These are phyloP conservation scores for Drosophila suzukii DNA, from an alignment of 1,140 invertebrate species.

Conservation along the genomic window DNA sequence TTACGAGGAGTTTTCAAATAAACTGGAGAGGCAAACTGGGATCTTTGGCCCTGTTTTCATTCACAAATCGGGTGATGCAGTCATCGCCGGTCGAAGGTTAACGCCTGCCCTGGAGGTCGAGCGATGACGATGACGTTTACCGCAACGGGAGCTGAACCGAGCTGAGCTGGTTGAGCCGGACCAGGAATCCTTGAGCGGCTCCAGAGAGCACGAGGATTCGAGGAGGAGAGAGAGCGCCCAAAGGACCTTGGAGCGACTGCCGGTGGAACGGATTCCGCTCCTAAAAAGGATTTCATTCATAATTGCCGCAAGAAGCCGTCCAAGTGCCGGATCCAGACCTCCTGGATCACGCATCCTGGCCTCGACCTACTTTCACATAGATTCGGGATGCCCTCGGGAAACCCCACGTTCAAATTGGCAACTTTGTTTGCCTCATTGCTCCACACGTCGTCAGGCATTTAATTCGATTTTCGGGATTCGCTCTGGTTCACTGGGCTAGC, in stretches of 20 bases:
- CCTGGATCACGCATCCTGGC: slow-evolving; percentile 40
- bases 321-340: slow-evolving; percentile 20
- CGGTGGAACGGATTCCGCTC: slow-evolving; percentile 22
- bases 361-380: slow-evolving; percentile 54
- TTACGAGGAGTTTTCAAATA: background rate
- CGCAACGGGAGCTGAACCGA: slow-evolving; percentile 23
- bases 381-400: slow-evolving; percentile 51
- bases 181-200: slow-evolving; percentile 66
- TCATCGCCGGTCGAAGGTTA: slow-evolving; percentile 63
- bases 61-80: slow-evolving; percentile 57
- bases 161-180: slow-evolving; percentile 16
- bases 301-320: slow-evolving; percentile 58
- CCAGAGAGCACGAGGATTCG: slow-evolving; percentile 28
- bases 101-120: slow-evolving; percentile 63
- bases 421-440: slow-evolving; percentile 28
- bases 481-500: slow-evolving; percentile 11
- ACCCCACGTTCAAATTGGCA: slow-evolving; percentile 31
- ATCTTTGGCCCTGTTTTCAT: slow-evolving; percentile 46
- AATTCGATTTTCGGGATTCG: slow-evolving; percentile 36
- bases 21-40: background rate
- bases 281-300: slow-evolving; percentile 73
- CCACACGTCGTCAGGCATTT: slow-evolving; percentile 25
- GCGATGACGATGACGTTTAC: slow-evolving; percentile 65
- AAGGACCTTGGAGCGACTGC: slow-evolving; percentile 43
- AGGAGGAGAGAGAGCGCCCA: background rate